A percentile compares a stretch with the other conserved stretches of the same genome.
phyloP scores from a whole-genome alignment of 1,140 invertebrate genomes.

The Adoxophyes honmai region DNA sequence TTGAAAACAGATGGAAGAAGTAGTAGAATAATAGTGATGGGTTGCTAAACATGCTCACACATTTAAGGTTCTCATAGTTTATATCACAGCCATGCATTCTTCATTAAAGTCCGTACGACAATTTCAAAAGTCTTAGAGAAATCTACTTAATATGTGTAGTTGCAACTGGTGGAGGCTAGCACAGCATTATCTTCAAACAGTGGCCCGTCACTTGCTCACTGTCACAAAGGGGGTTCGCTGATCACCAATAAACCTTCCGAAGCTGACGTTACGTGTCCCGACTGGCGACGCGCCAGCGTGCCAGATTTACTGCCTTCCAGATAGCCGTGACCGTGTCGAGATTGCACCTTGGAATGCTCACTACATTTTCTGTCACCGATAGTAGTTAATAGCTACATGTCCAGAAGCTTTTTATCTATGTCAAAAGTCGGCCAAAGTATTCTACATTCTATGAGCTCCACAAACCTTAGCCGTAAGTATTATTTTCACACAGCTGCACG shows the following conservation, averaged over 20 bases:
- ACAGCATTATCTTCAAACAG: background rate
- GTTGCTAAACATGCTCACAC: too few species aligned
- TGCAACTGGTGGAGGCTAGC: too few species aligned
- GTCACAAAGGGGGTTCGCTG: background rate
- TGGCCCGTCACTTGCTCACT: background rate
- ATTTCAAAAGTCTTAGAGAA: too few species aligned
- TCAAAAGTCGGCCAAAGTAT: background rate
- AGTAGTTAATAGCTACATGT: background rate
- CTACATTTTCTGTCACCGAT: constrained; percentile 7
- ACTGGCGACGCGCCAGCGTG: constrained; percentile 8
- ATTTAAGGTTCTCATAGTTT: too few species aligned
- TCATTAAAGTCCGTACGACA: too few species aligned
- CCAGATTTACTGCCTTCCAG: constrained; percentile 7
- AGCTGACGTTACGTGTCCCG: constrained; percentile 7
- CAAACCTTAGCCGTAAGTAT: too few species aligned
- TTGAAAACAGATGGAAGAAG: too few species aligned
- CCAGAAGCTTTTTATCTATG: background rate
- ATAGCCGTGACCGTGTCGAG: constrained; percentile 5
- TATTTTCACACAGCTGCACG: too few species aligned
- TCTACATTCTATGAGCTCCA: background rate
- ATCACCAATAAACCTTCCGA: constrained; percentile 3
- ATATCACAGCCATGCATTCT: too few species aligned
- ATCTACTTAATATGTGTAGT: too few species aligned
- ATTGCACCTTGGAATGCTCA: constrained; percentile 2
- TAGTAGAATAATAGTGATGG: too few species aligned